Conservation (phyloP, 1,140 invertebrate genomes). For the Aphelenchoides avenae region DNA sequence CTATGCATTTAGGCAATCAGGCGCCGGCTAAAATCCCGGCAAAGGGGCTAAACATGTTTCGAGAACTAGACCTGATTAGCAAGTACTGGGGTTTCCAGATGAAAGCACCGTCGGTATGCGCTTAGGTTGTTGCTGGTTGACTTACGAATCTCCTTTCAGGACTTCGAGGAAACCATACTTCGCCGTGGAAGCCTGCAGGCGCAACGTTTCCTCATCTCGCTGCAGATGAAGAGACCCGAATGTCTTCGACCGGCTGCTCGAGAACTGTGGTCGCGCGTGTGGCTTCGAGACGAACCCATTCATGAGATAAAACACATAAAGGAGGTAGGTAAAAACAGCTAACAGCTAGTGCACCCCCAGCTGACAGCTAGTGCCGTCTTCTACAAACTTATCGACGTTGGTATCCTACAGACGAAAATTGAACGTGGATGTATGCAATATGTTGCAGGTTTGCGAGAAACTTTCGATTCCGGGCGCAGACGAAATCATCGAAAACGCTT, state of each 20-base stretch:
- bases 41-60: slow-evolving; percentile 60
- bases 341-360: neutral
- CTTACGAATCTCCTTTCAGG: slow-evolving; percentile 18
- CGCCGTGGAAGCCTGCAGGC: slow-evolving; percentile 58
- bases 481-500: slow-evolving; percentile 3
- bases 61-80: slow-evolving; percentile 57
- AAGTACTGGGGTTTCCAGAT: slow-evolving; percentile 60
- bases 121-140: slow-evolving; percentile 1
- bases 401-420: neutral
- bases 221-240: slow-evolving; percentile 57
- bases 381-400: neutral
- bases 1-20: slow-evolving; percentile 40
- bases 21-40: slow-evolving; percentile 58
- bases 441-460: slow-evolving; percentile 3
- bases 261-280: slow-evolving; percentile 60
- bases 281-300: slow-evolving; percentile 29
- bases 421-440: neutral
- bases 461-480: neutral
- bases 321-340: slow-evolving; percentile 11
- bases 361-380: too few species aligned
- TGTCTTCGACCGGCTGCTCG: slow-evolving; percentile 57
- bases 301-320: slow-evolving; percentile 10
- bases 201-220: slow-evolving; percentile 60
- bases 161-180: slow-evolving; percentile 52
- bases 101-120: slow-evolving; percentile 58